Evolutionary conservation across 30 jellyfish, hydroid and myxozoan genomes (phyloP), one percentile per base, ranked within the genome.

Genomic region (Aurelia coerulea): DNA sequence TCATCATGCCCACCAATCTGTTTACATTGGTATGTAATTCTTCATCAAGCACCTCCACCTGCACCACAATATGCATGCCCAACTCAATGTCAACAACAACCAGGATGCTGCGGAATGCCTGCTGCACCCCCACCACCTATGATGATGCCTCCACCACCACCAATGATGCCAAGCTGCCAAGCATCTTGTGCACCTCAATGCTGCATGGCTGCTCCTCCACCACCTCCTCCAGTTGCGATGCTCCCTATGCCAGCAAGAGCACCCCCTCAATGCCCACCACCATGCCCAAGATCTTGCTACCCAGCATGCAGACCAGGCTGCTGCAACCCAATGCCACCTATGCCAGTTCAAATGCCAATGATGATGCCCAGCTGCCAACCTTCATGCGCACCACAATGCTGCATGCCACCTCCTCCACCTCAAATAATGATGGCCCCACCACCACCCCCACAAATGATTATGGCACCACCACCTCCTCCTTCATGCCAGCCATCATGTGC

Each of bases 131-230:
- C 94, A 49, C 94, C 97, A 66, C 95, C 95, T 3, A 85, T 84
- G 74, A 88, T 92, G 87, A 94, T 83, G 83, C 97, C 91, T 10
- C 98, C 98, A 3, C 91, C 73, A 65, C 88, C 97, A 70, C 84
- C 96, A 70, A 78, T 83, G 51, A 80, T 87, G 92, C 97, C 91
- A 72, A 74, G 88, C 76, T 93, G 98, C 78, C 96, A 88, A 64
- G 94, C 98, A 51, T 80, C 93, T 8, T 93, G 98, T 74, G 98
- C 98, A 10, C 98, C 98, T 2, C 88, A 73, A 37, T 93, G 97
- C 49, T 88, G 97, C 87, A 77, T 84, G 94, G 80, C 90, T 14
- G 86, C 97, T 19, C 91, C 90, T 35, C 85, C 90, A 34, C 98
- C 96, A 65, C 90, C 97, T 51, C 78, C 88, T 16, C 77, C 85